phyloP scores from a whole-genome alignment of 2,888 invertebrate genomes.

The Brenthis hecate region DNA sequence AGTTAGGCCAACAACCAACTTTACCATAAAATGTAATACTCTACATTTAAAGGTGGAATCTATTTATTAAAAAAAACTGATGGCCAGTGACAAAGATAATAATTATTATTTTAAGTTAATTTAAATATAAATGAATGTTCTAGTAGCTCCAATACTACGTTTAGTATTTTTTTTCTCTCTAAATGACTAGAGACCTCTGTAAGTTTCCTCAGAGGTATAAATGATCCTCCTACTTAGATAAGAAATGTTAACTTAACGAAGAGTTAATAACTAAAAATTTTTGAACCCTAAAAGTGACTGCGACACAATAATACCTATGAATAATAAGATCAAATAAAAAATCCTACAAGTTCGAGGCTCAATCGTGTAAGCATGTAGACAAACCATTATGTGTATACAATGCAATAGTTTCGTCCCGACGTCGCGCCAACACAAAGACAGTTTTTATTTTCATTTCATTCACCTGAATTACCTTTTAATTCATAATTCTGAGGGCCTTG shows the following conservation, averaged over 20 bases:
- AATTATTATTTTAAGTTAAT: too few species aligned
- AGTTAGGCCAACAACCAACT: too few species aligned
- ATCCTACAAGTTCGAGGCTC: slow-evolving; percentile 61
- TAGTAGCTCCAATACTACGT: too few species aligned
- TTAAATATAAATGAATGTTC: too few species aligned
- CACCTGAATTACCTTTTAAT: slow-evolving; percentile 58
- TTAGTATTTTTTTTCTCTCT: too few species aligned
- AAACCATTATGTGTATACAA: slow-evolving; percentile 76
- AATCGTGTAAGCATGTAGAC: slow-evolving; percentile 75
- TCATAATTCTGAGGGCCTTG: slow-evolving; percentile 50
- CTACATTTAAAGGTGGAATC: too few species aligned
- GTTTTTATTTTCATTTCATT: slow-evolving; percentile 56
- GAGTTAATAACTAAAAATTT: not conserved
- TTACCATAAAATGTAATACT: too few species aligned
- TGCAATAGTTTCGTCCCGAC: slow-evolving; percentile 56
- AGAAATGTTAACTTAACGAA: not conserved
- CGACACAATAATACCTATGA: slow-evolving; percentile 74
- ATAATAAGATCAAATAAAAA: slow-evolving; percentile 75
- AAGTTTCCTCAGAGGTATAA: too few species aligned
- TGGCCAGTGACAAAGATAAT: too few species aligned
- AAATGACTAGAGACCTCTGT: too few species aligned
- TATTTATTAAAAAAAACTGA: too few species aligned
- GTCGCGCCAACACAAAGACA: slow-evolving; percentile 48
- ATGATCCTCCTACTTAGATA: too few species aligned
- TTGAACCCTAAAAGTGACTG: slow-evolving; percentile 42